Conservation (phyloP, 2,888 invertebrate genomes). For the Oxyscelio sp. region DNA sequence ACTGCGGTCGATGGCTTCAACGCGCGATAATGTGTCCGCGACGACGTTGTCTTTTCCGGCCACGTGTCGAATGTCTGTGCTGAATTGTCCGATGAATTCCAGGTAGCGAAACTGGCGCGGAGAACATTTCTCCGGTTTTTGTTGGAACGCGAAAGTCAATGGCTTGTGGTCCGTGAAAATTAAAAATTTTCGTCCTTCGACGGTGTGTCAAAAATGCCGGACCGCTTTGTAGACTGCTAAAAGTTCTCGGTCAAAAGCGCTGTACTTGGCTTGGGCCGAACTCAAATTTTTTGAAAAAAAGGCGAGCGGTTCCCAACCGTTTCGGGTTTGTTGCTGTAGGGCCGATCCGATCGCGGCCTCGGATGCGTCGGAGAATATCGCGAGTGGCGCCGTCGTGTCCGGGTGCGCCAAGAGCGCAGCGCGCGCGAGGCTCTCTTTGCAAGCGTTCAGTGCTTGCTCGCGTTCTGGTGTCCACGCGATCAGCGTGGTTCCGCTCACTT, state of each 20-base stretch:
- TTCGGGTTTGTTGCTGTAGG: conserved; percentile 70
- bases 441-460: background rate
- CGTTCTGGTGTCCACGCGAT: background rate
- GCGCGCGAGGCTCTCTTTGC: background rate
- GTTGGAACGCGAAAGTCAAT: conserved; percentile 15
- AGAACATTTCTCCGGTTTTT: conserved; percentile 22
- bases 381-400: background rate
- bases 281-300: conserved; percentile 77
- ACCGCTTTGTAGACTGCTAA: conserved; percentile 63
- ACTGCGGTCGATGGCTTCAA: conserved; percentile 24
- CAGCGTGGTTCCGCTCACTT: conserved; percentile 14
- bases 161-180: conserved; percentile 73
- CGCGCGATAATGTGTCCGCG: conserved; percentile 62
- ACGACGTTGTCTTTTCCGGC: conserved; percentile 51
- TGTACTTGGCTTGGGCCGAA: conserved; percentile 76
- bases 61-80: conserved; percentile 53
- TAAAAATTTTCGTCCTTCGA: conserved; percentile 28
- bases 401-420: background rate
- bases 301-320: conserved; percentile 72
- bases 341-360: conserved; percentile 75
- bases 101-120: conserved; percentile 49
- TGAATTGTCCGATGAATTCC: conserved; percentile 54
- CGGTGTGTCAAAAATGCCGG: background rate
- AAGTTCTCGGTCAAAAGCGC: conserved; percentile 77
- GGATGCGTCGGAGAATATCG: conserved; percentile 69